phyloP scores from a whole-genome alignment of 2,113 vertebrate species.

The Hirundichthys speculiger region DNA sequence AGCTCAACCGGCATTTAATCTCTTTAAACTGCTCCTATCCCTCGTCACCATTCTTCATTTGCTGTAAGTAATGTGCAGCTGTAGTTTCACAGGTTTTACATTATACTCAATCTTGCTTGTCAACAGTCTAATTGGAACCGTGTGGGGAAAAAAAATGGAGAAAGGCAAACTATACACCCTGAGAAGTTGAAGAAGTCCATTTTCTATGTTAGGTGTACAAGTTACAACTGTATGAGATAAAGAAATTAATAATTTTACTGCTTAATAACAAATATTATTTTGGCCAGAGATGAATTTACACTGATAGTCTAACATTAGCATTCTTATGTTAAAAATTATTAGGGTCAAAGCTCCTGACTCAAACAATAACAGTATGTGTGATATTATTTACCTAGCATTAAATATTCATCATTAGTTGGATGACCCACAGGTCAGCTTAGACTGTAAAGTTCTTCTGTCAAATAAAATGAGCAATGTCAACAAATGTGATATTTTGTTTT shows the following conservation, averaged over 20 bases:
- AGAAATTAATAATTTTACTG: not conserved
- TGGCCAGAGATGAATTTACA: conserved; percentile 21
- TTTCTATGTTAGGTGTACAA: not conserved
- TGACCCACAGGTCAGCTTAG: conserved; percentile 16
- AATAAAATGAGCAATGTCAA: not conserved
- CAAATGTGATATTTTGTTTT: too few relatives aligned
- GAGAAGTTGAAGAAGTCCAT: not conserved
- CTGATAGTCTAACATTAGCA: conserved; percentile 27
- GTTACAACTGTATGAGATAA: too few relatives aligned
- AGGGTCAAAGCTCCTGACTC: conserved; percentile 44
- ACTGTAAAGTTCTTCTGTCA: conserved; percentile 13
- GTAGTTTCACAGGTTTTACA: conserved; percentile 1
- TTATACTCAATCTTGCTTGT: not conserved
- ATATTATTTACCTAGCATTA: conserved; percentile 33
- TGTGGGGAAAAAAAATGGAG: not conserved
- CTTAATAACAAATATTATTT: conserved; percentile 5
- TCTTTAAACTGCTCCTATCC: conserved; percentile 10
- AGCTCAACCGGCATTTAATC: conserved; percentile 27
- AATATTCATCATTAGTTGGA: conserved; percentile 47
- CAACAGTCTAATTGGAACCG: not conserved
- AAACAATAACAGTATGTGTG: conserved; percentile 22
- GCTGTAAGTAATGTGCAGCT: not conserved
- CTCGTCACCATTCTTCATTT: conserved; percentile 10
- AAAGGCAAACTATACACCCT: not conserved
- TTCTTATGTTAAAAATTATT: conserved; percentile 36